phyloP scores from a whole-genome alignment of 2,113 vertebrate species.

The Chauna torquata region DNA sequence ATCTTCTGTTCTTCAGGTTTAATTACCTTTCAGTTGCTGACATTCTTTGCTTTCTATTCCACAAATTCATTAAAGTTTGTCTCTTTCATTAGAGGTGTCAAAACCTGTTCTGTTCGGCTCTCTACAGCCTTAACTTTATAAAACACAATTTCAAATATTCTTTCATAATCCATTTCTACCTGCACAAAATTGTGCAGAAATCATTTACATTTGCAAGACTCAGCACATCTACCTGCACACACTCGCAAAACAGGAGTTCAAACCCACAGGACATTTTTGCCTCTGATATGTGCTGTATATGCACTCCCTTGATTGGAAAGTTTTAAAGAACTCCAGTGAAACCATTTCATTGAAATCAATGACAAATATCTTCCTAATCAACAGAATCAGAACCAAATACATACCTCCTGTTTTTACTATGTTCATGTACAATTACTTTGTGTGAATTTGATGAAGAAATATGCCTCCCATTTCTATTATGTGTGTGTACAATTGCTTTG shows the following conservation, averaged over 20 bases:
- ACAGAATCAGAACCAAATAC: neutral
- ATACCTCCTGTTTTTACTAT: neutral
- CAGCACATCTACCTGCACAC: neutral
- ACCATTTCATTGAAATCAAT: neutral
- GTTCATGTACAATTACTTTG: neutral
- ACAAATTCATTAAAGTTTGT: neutral
- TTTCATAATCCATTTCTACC: neutral
- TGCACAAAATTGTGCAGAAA: neutral
- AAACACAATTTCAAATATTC: neutral
- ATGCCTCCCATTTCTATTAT: neutral
- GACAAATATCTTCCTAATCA: neutral
- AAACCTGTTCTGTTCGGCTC: neutral
- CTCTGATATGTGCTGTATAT: neutral
- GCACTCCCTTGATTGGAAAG: rapidly evolving
- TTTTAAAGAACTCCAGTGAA: neutral
- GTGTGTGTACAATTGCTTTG: neutral
- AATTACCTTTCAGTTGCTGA: neutral
- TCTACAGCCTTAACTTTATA: neutral
- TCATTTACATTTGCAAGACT: neutral
- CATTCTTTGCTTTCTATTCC: neutral
- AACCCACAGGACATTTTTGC: neutral
- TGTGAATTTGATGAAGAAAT: neutral
- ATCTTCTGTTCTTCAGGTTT: neutral
- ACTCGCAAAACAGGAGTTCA: neutral
- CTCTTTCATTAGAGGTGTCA: neutral